These are phyloP conservation scores for Porites evermanni DNA, from an alignment of 92 coral and sea anemone species.

Conservation along the genomic window DNA sequence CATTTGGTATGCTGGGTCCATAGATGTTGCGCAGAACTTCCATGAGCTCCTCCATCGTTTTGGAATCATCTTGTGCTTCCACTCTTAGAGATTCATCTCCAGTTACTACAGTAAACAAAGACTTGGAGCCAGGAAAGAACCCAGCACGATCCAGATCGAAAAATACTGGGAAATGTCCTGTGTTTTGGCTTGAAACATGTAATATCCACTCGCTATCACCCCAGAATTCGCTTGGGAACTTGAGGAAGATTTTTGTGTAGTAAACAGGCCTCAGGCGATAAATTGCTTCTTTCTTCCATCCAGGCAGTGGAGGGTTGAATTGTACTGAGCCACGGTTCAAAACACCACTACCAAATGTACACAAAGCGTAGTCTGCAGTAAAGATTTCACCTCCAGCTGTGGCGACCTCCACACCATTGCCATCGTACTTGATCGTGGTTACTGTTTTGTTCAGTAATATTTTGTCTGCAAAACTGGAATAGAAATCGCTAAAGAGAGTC, in stretches of 20 bases:
- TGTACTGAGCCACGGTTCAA: constrained; percentile 12
- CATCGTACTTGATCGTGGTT: neutral
- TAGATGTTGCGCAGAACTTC: constrained; percentile 25
- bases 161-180: constrained; percentile 17
- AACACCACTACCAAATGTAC: constrained; percentile 34
- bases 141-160: neutral
- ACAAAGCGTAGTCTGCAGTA: constrained; percentile 35
- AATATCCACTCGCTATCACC: constrained; percentile 8
- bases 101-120: neutral
- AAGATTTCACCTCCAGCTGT: constrained; percentile 6
- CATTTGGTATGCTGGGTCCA: constrained; percentile 27
- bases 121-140: neutral
- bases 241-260: constrained; percentile 25
- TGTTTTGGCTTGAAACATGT: neutral
- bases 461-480: constrained; percentile 3
- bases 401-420: constrained; percentile 1
- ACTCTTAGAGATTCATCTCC: constrained; percentile 9
- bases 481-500: constrained; percentile 34
- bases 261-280: constrained; percentile 17
- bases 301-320: constrained; percentile 28
- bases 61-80: constrained; percentile 13
- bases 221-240: constrained; percentile 32
- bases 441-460: constrained; percentile 36
- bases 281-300: constrained; percentile 43
- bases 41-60: constrained; percentile 35